Evolutionary conservation across 2,113 vertebrate species (phyloP).

Genomic region (Microtus oregoni): DNA sequence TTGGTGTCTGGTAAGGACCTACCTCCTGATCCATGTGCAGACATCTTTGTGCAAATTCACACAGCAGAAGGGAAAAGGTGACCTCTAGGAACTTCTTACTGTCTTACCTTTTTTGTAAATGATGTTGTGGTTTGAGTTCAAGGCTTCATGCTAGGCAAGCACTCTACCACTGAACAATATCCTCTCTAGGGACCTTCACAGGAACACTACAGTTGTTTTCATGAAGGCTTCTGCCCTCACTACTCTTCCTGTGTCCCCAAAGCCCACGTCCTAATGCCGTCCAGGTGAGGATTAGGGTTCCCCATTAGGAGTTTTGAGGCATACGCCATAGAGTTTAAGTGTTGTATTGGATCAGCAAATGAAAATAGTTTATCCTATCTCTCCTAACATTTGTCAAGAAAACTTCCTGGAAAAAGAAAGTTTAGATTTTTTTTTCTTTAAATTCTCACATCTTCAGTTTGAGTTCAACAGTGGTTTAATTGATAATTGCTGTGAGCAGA

Average conservation of each 20-base stretch:
- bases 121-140: not conserved
- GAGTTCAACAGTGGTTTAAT: not conserved
- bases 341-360: not conserved
- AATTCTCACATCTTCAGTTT: not conserved
- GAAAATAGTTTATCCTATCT: not conserved
- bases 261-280: not conserved
- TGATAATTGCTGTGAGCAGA: not conserved
- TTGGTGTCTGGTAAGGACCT: not conserved
- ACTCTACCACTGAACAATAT: not conserved
- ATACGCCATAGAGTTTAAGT: not conserved
- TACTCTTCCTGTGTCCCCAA: not conserved
- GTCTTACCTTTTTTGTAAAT: not conserved
- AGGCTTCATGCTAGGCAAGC: not conserved
- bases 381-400: not conserved
- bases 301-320: not conserved
- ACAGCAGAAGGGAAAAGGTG: not conserved
- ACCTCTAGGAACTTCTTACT: not conserved
- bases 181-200: not conserved
- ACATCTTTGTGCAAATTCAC: not conserved
- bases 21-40: not conserved
- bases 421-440: not conserved
- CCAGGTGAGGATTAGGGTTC: not conserved
- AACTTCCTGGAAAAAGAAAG: conserved; percentile 8
- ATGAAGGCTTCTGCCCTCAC: not conserved
- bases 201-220: not conserved